Evolutionary conservation across 2,113 vertebrate species (phyloP).

Genomic region (Acanthochromis polyacanthus): DNA sequence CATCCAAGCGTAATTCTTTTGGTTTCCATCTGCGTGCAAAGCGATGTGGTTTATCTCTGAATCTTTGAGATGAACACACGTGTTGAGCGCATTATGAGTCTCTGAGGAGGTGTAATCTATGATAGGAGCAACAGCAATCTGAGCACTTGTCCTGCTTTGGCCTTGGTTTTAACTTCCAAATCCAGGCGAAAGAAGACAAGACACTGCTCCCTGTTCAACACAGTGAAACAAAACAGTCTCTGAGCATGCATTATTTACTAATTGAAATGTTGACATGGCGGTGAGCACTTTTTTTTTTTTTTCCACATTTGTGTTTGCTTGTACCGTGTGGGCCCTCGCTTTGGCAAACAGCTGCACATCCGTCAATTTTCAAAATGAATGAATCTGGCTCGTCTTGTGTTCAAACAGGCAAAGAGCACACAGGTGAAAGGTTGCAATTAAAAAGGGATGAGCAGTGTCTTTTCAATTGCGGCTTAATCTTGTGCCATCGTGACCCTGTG

Average conservation of each 20-base stretch:
- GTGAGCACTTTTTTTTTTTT: background rate
- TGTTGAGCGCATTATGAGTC: constrained; percentile 62
- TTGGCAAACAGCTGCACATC: constrained; percentile 41
- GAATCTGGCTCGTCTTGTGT: constrained; percentile 7
- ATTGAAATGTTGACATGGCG: constrained; percentile 28
- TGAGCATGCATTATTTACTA: constrained; percentile 6
- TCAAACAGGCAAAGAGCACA: constrained; percentile 22
- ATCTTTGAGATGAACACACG: constrained; percentile 64
- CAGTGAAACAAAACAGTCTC: constrained; percentile 14
- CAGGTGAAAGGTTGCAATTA: constrained; percentile 30
- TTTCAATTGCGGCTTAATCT: constrained; percentile 29
- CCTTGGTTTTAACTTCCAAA: constrained; percentile 25
- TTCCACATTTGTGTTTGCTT: constrained; percentile 12
- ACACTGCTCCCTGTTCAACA: constrained; percentile 21
- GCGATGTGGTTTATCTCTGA: constrained; percentile 63
- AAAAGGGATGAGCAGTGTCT: constrained; percentile 31
- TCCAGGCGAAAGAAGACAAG: constrained; percentile 16
- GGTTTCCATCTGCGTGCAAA: constrained; percentile 66
- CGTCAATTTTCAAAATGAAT: constrained; percentile 24
- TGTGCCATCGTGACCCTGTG: background rate
- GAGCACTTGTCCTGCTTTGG: constrained; percentile 31
- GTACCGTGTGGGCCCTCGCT: background rate
- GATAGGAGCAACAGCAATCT: constrained; percentile 57
- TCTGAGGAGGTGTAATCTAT: constrained; percentile 71
- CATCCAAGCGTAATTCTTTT: constrained; percentile 37